phyloP scores from a whole-genome alignment of 2,888 invertebrate genomes.

The Drosophila paranaensis region DNA sequence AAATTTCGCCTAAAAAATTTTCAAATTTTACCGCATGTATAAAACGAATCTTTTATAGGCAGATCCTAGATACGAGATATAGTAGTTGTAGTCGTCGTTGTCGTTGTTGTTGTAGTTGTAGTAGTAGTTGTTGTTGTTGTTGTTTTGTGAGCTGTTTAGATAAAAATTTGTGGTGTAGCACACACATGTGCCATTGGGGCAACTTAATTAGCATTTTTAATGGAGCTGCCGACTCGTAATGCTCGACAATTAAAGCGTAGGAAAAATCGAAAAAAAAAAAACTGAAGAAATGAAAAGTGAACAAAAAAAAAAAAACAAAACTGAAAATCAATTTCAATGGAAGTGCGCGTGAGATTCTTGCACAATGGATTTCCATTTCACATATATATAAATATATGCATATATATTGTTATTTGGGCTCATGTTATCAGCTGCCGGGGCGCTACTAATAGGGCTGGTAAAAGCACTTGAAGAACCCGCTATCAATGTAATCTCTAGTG shows the following conservation, averaged over 20 bases:
- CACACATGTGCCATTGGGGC: conserved; percentile 74
- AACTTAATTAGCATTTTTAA: conserved; percentile 81
- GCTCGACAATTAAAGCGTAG: conserved; percentile 70
- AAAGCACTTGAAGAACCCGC: conserved; percentile 58
- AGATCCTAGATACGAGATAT: conserved; percentile 43
- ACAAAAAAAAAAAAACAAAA: conserved; percentile 4
- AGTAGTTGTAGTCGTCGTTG: background rate
- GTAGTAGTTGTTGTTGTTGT: conserved; percentile 51
- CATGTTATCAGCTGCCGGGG: conserved; percentile 71
- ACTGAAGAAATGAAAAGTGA: background rate
- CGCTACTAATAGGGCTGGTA: conserved; percentile 62
- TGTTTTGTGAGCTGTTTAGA: conserved; percentile 77
- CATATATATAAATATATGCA: background rate
- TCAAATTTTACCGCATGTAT: conserved; percentile 74
- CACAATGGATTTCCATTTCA: conserved; percentile 30
- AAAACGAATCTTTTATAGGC: conserved; percentile 73
- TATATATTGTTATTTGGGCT: background rate
- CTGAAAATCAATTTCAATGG: conserved; percentile 39
- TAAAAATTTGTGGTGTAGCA: conserved; percentile 73
- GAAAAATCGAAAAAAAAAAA: conserved; percentile 1
- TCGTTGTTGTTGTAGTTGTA: conserved; percentile 25
- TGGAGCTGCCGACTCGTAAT: conserved; percentile 79
- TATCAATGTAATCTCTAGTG: conserved; percentile 40
- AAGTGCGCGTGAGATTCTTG: conserved; percentile 59
- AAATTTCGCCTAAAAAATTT: conserved; percentile 77